Base-by-base conservation (phyloP, 2,888 invertebrate genomes). In the Trilocha varians region DNA sequence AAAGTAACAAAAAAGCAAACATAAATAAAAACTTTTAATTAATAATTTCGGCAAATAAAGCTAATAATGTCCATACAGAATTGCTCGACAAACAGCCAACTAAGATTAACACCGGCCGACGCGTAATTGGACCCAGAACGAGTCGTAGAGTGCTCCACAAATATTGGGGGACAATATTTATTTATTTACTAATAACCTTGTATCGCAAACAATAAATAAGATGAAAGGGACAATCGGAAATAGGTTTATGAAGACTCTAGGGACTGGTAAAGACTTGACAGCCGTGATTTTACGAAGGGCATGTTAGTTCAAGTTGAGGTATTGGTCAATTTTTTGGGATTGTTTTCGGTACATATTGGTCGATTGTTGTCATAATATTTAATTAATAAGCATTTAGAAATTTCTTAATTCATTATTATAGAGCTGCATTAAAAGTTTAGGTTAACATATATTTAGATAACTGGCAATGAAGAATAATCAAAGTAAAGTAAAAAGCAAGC, bases 121-220 rank as follows among this genome's bases (percentile, higher is more conserved):
- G 57, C 65, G 62, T 83, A 82, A 84, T 82, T 80, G 79, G 71
- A 55, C 66, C 42, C 57, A 44, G 57, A 67, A 75, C 77, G 78
- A 72, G 58, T 50, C 57, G 50, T 52, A 58, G 65, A 84, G 84
- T 68, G 79, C 61, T 63, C 45, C 11, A 49, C 75, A 84, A 82
- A 84, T 54, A 84, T 50, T 52, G 54, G 62, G 82, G 79, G 79
- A 75, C 76, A 71, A 72, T 79, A 78, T 82, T 78, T 83, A 79
- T 82, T 80, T 83, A 78, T 76, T 80, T 78, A 74, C 80, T 85
- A 85, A 83, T 84, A 82, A 80, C 76, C 59, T 62, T 68, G 65
- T 67, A 65, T 59, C 48, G 68, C 76, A 78, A 82, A 82, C 73
- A 83, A 77, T 80, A 80, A 82, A 78, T 72, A 80, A 70, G 70